These are phyloP conservation scores for Entomyzon cyanotis DNA, from an alignment of 2,113 vertebrate species.

Conservation along the genomic window DNA sequence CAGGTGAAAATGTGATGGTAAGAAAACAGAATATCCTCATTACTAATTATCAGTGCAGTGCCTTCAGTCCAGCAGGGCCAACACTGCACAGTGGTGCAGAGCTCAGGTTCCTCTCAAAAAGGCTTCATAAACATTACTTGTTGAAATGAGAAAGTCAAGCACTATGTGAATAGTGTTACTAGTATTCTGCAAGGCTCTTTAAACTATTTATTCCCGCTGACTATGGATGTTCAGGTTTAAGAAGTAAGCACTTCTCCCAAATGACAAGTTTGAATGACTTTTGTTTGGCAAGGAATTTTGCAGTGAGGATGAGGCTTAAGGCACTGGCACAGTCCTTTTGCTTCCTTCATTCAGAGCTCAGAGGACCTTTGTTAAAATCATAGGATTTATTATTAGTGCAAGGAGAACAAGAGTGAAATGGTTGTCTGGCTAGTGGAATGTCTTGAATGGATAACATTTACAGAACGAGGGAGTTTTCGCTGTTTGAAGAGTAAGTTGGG, in stretches of 20 bases:
- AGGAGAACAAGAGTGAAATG: neutral
- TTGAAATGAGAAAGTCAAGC: neutral
- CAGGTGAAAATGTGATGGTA: neutral
- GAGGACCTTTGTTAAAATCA: neutral
- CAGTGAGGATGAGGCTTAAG: neutral
- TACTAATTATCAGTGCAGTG: neutral
- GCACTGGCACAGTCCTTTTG: neutral
- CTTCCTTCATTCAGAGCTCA: neutral
- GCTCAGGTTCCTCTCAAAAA: neutral
- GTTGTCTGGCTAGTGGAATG: neutral
- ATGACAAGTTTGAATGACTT: neutral
- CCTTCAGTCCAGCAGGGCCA: neutral
- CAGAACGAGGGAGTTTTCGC: neutral
- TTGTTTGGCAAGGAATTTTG: neutral
- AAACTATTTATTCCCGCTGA: neutral
- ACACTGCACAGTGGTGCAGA: neutral
- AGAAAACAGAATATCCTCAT: neutral
- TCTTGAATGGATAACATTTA: neutral
- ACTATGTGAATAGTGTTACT: neutral
- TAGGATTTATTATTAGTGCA: neutral
- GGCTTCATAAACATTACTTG: fast-evolving
- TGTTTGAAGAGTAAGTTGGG: neutral
- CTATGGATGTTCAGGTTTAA: neutral
- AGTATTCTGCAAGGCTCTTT: neutral
- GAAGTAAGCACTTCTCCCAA: neutral